Base-by-base conservation (phyloP, 1,140 invertebrate genomes). In the Druon quercuslanigerum region DNA sequence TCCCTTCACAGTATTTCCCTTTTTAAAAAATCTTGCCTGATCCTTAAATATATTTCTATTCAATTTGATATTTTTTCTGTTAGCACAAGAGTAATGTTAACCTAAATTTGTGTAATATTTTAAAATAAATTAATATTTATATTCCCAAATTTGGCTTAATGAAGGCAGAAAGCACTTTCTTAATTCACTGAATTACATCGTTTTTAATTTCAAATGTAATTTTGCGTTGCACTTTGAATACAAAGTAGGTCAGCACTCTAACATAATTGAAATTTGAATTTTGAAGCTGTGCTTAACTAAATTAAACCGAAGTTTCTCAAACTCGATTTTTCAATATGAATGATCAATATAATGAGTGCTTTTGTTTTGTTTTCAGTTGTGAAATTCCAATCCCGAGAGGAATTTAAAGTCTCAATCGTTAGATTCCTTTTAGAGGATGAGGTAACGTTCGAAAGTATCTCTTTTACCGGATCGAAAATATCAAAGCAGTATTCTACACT, bases 391-490 rank as follows among this genome's bases (percentile, higher is more conserved):
- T 60, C 16, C 33, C 57, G 12, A 16, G 25, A 16, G 7, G 16
- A 60, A 33, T 60, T 20, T 33, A 14, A 33, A 60, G 33, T 40
- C 57, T 33, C 57, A 60, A 60, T 60, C 25, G 13, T 60, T 19
- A 33, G 19, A 14, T 60, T 13, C 19, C 17, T 20, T 9, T 57
- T 57, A 25, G 57, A 60, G 57, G 57, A 33, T 60, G 12, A 20
- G 16, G 57, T 19, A 60, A 60, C 57, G 20, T 60, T 60, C 20
- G 20, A 60, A 60, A 60, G 57, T 60, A 60, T 60, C 57, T 60
- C 57, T 60, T 60, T 60, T 60, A 33, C 13, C 25, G 57, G 5
- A 60, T 60, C 20, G 57, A 33, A 60, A 60, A 60, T 60, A 60
- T 60, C 57, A 60, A 60, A 60, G 57, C 57, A 60, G 57, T 60